Conservation (phyloP, 2,797 vertebrate species). For the Cyclura pinguis region DNA sequence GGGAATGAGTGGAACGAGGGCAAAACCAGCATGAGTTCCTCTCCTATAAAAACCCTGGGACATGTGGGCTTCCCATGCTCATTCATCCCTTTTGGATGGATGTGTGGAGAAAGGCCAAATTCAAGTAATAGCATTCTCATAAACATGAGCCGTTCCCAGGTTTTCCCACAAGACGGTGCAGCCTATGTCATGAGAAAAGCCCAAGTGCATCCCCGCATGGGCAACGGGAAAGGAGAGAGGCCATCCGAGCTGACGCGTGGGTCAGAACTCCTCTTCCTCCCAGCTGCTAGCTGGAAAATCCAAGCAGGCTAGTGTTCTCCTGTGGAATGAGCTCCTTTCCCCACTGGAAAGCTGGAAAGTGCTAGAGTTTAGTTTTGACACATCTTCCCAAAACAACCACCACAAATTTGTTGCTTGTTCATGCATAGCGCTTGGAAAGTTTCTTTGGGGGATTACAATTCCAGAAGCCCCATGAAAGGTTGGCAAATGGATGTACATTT, state of each 20-base stretch:
- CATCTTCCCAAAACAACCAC: not conserved
- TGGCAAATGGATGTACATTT: too few relatives aligned
- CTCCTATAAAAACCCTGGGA: not conserved
- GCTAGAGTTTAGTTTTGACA: not conserved
- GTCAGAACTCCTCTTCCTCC: not conserved
- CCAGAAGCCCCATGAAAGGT: too few relatives aligned
- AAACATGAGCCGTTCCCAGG: not conserved
- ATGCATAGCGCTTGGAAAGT: not conserved
- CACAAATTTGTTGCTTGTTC: not conserved
- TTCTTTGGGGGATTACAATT: not conserved
- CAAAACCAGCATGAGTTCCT: not conserved
- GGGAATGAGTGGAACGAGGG: not conserved
- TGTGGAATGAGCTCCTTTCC: not conserved
- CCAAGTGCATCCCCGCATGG: not conserved
- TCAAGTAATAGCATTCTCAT: not conserved
- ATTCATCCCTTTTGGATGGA: not conserved
- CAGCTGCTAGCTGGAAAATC: not conserved
- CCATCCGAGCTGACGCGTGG: not conserved
- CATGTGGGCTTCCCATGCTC: not conserved
- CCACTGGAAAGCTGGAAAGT: not conserved
- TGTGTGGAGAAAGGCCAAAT: not conserved
- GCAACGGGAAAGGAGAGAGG: not conserved
- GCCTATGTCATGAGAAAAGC: slow-evolving; percentile 6
- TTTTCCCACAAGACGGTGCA: not conserved
- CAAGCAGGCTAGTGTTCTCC: not conserved